Base-by-base conservation (phyloP, 2,888 invertebrate species). In the Abscondita cerata region DNA sequence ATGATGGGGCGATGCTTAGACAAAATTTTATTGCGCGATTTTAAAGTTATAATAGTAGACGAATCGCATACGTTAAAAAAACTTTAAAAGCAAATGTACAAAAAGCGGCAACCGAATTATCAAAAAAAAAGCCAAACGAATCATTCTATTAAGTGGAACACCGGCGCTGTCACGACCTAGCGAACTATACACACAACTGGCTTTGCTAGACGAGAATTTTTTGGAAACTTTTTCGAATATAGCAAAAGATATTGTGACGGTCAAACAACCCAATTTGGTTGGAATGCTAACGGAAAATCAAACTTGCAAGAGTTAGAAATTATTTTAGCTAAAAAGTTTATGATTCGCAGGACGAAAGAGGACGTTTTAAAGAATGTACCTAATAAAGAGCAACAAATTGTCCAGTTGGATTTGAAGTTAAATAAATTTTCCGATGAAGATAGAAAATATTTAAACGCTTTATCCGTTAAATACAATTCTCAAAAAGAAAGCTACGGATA, bases 21-120 rank as follows among this genome's bases (percentile, higher is more conserved):
- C 11, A 82, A 84, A 57, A 75, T 94, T 41, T 70, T 83, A 52
- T 80, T 83, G 13, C 81, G 86, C 70, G 83, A 85, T 63, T 96
- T 93, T 78, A 89, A 91, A 5, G 85, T 89, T 33, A 78, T 93
- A 13, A 92, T 95, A 68, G 84, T 93, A 80, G 98, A 98, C 79
- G 98, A 98, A 81, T 95, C 95, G 0, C 98, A 98, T 78, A 87
- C 87, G 71, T 80, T 98, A 31, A 98, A n/a, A n/a, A 81, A 96
- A 91, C 64, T 83, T 81, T 64, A 96, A 95, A 80, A 87, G 93
- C 0, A 90, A 87, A 76, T 88, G 92, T 72, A 89, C 90, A 0
- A 79, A n/a, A 84, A 61, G 86, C 89, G 0, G 88, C 90, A 0
- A 76, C 81, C 19, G 78, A 82, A 8, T 76, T 94, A 34, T 80